phyloP scores from a whole-genome alignment of 2,113 vertebrate species.

The Laticauda colubrina region DNA sequence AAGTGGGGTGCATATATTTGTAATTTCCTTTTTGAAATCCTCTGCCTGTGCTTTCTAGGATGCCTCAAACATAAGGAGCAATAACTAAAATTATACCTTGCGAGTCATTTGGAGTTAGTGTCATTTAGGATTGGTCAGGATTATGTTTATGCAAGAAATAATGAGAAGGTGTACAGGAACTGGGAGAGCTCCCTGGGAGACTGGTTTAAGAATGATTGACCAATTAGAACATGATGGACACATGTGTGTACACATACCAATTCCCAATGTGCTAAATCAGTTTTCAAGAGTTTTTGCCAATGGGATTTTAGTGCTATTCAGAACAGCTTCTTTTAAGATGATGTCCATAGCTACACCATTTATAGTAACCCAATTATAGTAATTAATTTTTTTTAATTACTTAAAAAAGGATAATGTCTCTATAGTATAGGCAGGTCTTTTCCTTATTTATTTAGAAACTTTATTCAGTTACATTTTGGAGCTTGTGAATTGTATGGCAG shows the following conservation, averaged over 20 bases:
- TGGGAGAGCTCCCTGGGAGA: constrained; percentile 1
- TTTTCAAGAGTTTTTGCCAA: neutral
- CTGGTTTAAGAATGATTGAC: neutral
- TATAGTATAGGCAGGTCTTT: neutral
- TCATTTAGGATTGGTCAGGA: neutral
- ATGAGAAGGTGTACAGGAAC: neutral
- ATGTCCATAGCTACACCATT: neutral
- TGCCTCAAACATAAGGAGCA: neutral
- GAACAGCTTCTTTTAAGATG: neutral
- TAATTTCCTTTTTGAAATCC: neutral
- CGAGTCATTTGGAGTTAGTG: neutral
- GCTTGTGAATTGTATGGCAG: neutral
- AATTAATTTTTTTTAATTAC: too few species aligned
- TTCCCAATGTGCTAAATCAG: neutral
- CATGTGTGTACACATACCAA: neutral
- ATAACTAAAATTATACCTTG: neutral
- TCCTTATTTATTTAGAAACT: neutral
- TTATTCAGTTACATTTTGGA: neutral
- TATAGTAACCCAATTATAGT: neutral
- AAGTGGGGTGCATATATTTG: neutral
- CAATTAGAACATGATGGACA: neutral
- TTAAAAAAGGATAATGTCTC: neutral
- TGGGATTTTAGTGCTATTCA: neutral
- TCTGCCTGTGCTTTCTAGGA: neutral
- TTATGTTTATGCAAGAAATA: neutral